Conservation (phyloP, 2,113 vertebrate genomes). For the Mormyrus lacerda region DNA sequence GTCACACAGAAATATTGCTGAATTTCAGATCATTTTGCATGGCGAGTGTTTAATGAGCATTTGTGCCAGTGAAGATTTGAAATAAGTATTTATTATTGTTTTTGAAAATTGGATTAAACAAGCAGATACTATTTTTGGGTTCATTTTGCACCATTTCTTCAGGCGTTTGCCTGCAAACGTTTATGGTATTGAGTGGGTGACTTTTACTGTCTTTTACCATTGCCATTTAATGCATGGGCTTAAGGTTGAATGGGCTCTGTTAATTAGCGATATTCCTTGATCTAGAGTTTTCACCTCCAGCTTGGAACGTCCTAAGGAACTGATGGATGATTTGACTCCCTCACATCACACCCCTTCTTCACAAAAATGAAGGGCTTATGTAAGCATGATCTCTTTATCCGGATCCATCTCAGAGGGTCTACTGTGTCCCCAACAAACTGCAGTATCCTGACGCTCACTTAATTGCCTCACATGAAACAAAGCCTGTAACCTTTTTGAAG, state of each 20-base stretch:
- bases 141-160: neutral
- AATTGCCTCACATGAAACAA: neutral
- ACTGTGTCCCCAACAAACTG: neutral
- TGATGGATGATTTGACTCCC: neutral
- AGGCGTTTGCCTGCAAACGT: neutral
- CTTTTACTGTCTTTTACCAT: neutral
- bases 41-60: neutral
- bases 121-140: slow-evolving; percentile 27
- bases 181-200: neutral
- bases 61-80: slow-evolving; percentile 32
- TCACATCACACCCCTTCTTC: neutral
- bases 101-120: neutral
- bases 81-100: neutral
- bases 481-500: neutral
- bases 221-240: neutral
- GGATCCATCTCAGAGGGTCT: neutral
- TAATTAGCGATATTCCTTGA: neutral
- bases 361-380: neutral
- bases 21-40: neutral
- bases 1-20: neutral
- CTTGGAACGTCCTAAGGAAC: neutral
- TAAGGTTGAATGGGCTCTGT: neutral
- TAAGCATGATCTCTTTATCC: neutral
- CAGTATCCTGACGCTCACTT: neutral
- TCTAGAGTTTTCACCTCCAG: neutral